Evolutionary conservation across 2,113 vertebrate genomes (phyloP), one percentile per base, ranked within the genome.

Genomic region (Entelurus aequoreus): DNA sequence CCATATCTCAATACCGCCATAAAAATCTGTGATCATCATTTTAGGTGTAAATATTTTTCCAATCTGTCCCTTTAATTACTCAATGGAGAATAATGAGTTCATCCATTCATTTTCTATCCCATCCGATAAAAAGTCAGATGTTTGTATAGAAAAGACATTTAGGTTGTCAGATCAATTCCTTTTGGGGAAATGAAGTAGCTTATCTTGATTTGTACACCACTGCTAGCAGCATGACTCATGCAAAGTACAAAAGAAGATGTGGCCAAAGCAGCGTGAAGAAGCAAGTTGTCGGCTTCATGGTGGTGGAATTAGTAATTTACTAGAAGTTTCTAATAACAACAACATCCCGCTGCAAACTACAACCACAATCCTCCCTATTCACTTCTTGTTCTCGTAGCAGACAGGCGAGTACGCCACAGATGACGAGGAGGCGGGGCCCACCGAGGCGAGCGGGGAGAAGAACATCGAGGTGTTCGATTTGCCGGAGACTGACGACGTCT

Each of bases 391-490:
- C 83, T 46, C 78, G 75, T 78, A 88, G 86, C 90, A 99, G 93
- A 98, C 97, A 40, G 97, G 96, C 69, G 96, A 99, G 87, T 99
- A 98, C 65, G 96, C 95, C 67, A 98, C 96, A 4, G 97, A 99
- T 59, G 97, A 99, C 54, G 96, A 98, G 53, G 94, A 94, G 37
- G 89, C 84, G 10, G 94, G 91, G 49, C 88, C 91, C 6, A 74
- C 88, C 4, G 87, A 85, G 65, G 89, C 91, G 1, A 92, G 88
- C 48, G 79, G 87, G 36, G 93, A 96, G 74, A 93, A 95, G 88
- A 94, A 89, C 79, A 98, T 99, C 62, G 96, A 99, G 77, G 96
- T 99, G 69, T 98, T 98, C 0, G 95, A 99, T 76, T 88, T 98
- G 66, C 95, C 96, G 3, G 97, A 99, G 87, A 93, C 91, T 0